Evolutionary conservation across 2,797 vertebrate genomes (phyloP), one percentile per base, ranked within the genome.

Genomic region (Clarias pachynema): DNA sequence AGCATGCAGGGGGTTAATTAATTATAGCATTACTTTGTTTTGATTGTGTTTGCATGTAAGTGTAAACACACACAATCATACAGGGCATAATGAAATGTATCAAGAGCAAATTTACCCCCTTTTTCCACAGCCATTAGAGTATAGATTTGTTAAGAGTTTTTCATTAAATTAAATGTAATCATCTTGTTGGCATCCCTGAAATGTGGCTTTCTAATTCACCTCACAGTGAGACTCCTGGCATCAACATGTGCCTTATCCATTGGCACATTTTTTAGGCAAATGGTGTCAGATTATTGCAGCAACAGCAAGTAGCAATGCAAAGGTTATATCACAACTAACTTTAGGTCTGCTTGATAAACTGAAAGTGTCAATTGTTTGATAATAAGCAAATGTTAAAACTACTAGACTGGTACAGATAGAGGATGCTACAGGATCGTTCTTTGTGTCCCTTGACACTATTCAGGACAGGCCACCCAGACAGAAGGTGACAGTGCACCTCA

Each of bases 401-500:
- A 57, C 57, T 65, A 72, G 37, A 79, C 87, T 90, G 88, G 89
- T 89, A 86, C 24, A n/a, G 79, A 82, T 49, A 69, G 79, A 86
- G 83, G 70, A 81, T 49, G 29, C 49, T 86, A n/a, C 37, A 9
- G 86, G 83, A 86, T 62, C 56, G 77, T 84, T 75, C 83, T 81
- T 84, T 86, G 37, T 88, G 88, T 85, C 83, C 85, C 59, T 90
- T 89, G 85, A 89, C 86, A 86, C 80, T 87, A 83, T 66, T 85
- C 78, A 85, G 81, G 87, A 89, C 63, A 82, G 89, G 87, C 90
- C 90, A 91, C 90, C 90, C 89, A 90, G 87, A 29, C 75, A 83
- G 87, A 86, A 84, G 88, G 84, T 88, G 89, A 90, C 80, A 84
- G 84, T 85, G 84, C 85, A 87, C 87, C 83, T 90, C 88, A 86